Conservation (phyloP, 2,797 vertebrate genomes). For the Hypotaenidia okinawae region DNA sequence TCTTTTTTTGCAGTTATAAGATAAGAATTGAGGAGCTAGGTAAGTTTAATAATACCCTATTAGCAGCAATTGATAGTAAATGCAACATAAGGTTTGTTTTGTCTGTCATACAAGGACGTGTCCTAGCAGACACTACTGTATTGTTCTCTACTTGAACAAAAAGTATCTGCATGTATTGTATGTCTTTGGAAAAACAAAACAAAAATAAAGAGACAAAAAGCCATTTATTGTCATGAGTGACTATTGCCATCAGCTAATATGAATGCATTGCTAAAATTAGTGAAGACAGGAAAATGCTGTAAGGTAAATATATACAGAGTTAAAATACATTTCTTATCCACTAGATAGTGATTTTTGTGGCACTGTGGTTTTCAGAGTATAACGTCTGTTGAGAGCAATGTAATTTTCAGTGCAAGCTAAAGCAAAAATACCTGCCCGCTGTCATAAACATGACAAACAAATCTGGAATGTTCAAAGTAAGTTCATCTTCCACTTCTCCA, state of each 20-base stretch:
- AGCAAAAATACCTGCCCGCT: conserved; percentile 83
- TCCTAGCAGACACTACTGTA: conserved; percentile 72
- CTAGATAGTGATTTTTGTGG: conserved; percentile 78
- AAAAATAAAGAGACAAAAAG: conserved; percentile 75
- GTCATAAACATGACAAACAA: conserved; percentile 75
- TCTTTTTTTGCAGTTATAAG: conserved; percentile 73
- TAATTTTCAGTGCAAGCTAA: conserved; percentile 92
- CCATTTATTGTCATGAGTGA: conserved; percentile 73
- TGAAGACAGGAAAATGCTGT: conserved; percentile 84
- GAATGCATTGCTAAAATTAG: conserved; percentile 82
- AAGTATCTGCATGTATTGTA: conserved; percentile 73
- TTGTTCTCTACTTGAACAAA: conserved; percentile 75
- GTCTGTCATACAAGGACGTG: conserved; percentile 80
- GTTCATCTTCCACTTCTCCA: conserved; percentile 73
- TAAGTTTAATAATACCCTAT: conserved; percentile 79
- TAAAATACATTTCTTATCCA: conserved; percentile 80
- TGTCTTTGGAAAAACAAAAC: conserved; percentile 77
- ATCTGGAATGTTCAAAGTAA: conserved; percentile 89
- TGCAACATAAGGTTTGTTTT: conserved; percentile 85
- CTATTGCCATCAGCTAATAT: conserved; percentile 81
- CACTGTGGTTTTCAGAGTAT: conserved; percentile 78
- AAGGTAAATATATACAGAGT: conserved; percentile 89
- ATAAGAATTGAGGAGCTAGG: conserved; percentile 77
- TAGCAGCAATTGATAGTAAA: conserved; percentile 84
- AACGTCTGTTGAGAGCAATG: conserved; percentile 78